Conservation (phyloP, 2,888 invertebrate species). For the Belgica antarctica region DNA sequence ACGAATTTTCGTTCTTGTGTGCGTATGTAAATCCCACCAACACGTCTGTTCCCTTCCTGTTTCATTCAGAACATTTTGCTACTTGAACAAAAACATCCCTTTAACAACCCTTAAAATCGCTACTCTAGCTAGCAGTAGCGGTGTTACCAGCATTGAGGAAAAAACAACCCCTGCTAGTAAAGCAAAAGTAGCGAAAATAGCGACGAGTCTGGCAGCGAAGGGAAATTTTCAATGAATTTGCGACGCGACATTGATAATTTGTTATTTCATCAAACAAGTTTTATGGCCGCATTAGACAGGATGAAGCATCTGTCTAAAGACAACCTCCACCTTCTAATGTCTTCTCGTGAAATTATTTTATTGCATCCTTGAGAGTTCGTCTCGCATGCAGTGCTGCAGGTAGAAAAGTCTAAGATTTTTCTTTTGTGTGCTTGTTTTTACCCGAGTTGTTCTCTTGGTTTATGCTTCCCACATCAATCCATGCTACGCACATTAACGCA, state of each 20-base stretch:
- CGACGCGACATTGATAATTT: neutral
- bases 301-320: too few relatives aligned
- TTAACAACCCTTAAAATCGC: neutral
- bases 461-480: neutral
- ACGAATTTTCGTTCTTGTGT: too few relatives aligned
- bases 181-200: neutral
- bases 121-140: neutral
- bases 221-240: neutral
- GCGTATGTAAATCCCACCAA: too few relatives aligned
- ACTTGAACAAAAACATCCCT: neutral
- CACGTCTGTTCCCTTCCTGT: neutral
- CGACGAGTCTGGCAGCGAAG: neutral
- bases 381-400: too few relatives aligned
- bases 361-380: neutral
- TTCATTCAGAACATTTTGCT: neutral
- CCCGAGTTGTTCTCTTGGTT: constrained; percentile 33
- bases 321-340: neutral
- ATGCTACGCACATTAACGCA: constrained; percentile 32
- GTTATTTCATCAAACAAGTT: too few relatives aligned
- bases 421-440: constrained; percentile 3
- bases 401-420: neutral
- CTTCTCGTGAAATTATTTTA: too few relatives aligned
- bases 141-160: constrained; percentile 2
- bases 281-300: too few relatives aligned
- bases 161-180: neutral